Evolutionary conservation across 2,113 vertebrate species (phyloP).

Genomic region (Saguinus midas): DNA sequence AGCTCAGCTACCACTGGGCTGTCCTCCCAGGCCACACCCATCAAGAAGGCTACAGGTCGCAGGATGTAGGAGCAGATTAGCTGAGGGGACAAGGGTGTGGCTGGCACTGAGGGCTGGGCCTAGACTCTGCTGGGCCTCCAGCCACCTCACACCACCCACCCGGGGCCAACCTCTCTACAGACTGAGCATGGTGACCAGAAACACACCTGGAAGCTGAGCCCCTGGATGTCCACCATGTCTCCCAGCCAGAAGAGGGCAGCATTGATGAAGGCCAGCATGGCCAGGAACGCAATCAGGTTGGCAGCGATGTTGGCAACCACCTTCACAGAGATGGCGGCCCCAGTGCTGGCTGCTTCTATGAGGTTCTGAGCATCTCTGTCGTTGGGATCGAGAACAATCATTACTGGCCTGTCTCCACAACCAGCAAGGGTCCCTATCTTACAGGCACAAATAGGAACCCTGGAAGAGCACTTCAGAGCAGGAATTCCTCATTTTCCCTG

Average conservation of each 20-base stretch:
- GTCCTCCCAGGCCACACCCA: conserved; percentile 92
- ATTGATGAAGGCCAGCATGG: conserved; percentile 92
- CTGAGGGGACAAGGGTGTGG: background rate
- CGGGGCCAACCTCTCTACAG: background rate
- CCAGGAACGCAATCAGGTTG: conserved; percentile 94
- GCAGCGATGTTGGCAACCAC: conserved; percentile 92
- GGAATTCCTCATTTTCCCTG: background rate
- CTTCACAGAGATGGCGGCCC: conserved; percentile 88
- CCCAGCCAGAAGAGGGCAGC: conserved; percentile 90
- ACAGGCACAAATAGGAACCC: background rate
- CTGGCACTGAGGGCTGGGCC: background rate
- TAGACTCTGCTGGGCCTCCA: background rate
- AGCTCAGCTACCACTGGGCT: conserved; percentile 89
- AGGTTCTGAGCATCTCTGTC: conserved; percentile 91
- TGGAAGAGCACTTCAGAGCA: background rate
- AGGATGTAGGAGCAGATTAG: conserved; percentile 73
- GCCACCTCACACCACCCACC: rapidly evolving
- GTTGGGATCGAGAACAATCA: background rate
- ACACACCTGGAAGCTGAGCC: conserved; percentile 92
- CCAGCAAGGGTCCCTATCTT: background rate
- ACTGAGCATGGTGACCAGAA: rapidly evolving
- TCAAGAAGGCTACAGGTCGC: conserved; percentile 86
- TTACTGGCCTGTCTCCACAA: background rate
- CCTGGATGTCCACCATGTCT: conserved; percentile 89
- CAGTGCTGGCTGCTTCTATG: conserved; percentile 92